Evolutionary conservation across 2,113 vertebrate genomes (phyloP).

Genomic region (Etheostoma cragini): DNA sequence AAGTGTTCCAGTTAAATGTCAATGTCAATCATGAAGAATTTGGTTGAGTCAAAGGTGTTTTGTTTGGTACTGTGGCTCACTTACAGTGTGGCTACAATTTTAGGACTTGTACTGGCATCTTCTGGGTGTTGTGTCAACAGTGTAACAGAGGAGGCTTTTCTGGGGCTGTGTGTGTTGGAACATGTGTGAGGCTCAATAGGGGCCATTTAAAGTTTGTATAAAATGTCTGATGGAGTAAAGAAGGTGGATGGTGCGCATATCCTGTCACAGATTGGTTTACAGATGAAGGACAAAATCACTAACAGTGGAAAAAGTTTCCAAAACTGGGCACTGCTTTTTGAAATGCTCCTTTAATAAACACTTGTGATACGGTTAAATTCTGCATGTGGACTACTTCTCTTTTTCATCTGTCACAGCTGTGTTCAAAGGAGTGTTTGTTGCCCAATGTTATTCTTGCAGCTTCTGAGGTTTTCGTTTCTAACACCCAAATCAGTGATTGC

Average conservation of each 20-base stretch:
- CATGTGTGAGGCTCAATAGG: constrained; percentile 17
- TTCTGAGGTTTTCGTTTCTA: constrained; percentile 21
- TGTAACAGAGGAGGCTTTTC: constrained; percentile 49
- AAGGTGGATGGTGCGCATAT: not conserved
- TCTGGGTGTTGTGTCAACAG: constrained; percentile 42
- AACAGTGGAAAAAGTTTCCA: not conserved
- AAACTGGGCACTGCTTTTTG: not conserved
- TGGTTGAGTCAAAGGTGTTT: constrained; percentile 3
- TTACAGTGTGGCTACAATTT: not conserved
- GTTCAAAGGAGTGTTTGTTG: constrained; percentile 28
- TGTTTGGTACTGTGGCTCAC: constrained; percentile 15
- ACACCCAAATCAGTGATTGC: constrained; percentile 19
- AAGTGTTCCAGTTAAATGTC: constrained; percentile 5
- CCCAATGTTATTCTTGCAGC: constrained; percentile 2
- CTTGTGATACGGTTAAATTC: not conserved
- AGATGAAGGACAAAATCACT: constrained; percentile 2
- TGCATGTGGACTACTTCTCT: not conserved
- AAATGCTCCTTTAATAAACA: not conserved
- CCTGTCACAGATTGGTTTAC: not conserved
- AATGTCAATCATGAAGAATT: not conserved
- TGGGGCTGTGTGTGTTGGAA: constrained; percentile 41
- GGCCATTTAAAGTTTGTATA: constrained; percentile 28
- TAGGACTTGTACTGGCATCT: constrained; percentile 3
- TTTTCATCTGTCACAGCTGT: constrained; percentile 20
- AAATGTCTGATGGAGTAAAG: not conserved